phyloP scores from a whole-genome alignment of 2,113 vertebrate species.

The Poeciliopsis occidentalis region DNA sequence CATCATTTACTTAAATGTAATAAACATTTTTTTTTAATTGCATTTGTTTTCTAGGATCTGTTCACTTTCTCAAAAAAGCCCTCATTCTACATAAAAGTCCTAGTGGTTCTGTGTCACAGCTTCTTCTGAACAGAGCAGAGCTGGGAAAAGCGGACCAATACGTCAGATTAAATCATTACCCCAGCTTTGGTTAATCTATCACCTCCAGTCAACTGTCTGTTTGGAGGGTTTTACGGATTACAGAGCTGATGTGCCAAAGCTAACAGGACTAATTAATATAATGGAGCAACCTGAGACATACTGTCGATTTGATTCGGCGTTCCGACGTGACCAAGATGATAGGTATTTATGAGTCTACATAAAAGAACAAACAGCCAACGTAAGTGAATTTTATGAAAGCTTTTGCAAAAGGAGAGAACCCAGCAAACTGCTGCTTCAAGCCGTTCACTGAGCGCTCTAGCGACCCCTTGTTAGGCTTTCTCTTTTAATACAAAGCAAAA shows the following conservation, averaged over 20 bases:
- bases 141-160: not conserved
- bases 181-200: constrained; percentile 59
- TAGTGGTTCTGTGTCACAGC: not conserved
- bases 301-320: constrained; percentile 60
- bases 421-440: no score
- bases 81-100: not conserved
- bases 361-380: no score
- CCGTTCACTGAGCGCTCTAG: no score
- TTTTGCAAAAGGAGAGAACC: no score
- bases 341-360: no score
- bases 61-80: not conserved
- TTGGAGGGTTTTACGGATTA: constrained; percentile 60
- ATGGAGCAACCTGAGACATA: constrained; percentile 39
- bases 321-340: not conserved
- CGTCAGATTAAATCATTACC: constrained; percentile 47
- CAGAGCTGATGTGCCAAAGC: constrained; percentile 39
- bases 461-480: no score
- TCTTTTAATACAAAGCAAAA: no score
- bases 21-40: no score
- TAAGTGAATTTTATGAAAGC: no score
- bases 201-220: constrained; percentile 63
- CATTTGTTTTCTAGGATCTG: no score
- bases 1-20: no score
- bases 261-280: constrained; percentile 38
- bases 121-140: not conserved